Percentiles rank a stretch among this genome's conserved stretches.
These are phyloP conservation scores for Trichogramma dendrolimi DNA, from an alignment of 2,888 invertebrate species.

Conservation along the genomic window DNA sequence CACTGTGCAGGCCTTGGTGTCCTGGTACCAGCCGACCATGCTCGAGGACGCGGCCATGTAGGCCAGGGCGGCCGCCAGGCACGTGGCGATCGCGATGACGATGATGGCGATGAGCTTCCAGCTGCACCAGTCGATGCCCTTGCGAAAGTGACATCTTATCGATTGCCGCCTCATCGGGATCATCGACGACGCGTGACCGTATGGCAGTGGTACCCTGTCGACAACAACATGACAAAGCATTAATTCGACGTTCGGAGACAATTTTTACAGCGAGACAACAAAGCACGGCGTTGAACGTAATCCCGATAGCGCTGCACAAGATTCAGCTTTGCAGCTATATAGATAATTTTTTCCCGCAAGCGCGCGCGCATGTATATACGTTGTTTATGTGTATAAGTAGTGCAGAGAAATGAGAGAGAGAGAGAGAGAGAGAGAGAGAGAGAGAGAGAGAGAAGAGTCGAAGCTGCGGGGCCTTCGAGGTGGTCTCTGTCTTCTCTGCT, in stretches of 20 bases:
- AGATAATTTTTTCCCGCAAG: too few relatives aligned
- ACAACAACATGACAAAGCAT: slow-evolving; percentile 1
- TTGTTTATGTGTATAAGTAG: slow-evolving; percentile 19
- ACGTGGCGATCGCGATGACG: slow-evolving; percentile 77
- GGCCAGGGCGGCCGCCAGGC: slow-evolving; percentile 76
- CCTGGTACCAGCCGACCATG: slow-evolving; percentile 80
- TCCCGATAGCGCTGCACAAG: too few relatives aligned
- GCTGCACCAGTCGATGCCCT: slow-evolving; percentile 82
- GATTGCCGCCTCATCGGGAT: slow-evolving; percentile 52
- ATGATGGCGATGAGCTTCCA: slow-evolving; percentile 91
- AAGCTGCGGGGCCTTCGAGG: slow-evolving; percentile 15
- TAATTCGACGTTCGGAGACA: background rate
- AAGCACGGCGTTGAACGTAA: too few relatives aligned
- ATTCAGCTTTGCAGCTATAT: too few relatives aligned
- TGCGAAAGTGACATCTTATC: slow-evolving; percentile 81
- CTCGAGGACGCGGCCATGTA: slow-evolving; percentile 86
- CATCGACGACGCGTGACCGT: slow-evolving; percentile 50
- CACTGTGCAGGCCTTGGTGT: slow-evolving; percentile 78
- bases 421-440: background rate
- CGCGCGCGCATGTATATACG: background rate
- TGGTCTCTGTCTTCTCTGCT: slow-evolving; percentile 13
- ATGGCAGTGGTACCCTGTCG: slow-evolving; percentile 47
- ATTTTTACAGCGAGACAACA: too few relatives aligned
- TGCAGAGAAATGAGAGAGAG: background rate
- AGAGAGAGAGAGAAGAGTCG: background rate